Evolutionary conservation across 2,888 invertebrate genomes (phyloP).

Genomic region (Drosophila pegasa): DNA sequence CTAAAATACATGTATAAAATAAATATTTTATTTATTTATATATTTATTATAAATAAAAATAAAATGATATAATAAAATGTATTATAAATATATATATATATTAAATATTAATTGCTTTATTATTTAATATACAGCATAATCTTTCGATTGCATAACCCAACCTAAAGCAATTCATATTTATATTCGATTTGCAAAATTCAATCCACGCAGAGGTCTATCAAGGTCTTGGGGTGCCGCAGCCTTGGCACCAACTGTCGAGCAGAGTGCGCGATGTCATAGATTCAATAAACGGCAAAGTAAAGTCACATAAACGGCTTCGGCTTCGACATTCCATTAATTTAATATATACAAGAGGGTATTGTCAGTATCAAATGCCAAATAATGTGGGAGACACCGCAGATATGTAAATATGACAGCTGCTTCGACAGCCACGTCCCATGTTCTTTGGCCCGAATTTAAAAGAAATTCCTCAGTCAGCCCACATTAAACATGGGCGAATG

Average conservation of each 20-base stretch:
- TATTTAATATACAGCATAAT: neutral
- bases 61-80: too few relatives aligned
- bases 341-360: conserved; percentile 20
- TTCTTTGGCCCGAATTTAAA: conserved; percentile 28
- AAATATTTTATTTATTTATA: too few relatives aligned
- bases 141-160: neutral
- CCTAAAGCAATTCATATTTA: neutral
- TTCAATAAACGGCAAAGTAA: conserved; percentile 24
- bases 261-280: conserved; percentile 6
- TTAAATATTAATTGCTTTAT: too few relatives aligned
- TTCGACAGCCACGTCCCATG: conserved; percentile 15
- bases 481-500: conserved; percentile 26
- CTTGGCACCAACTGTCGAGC: neutral
- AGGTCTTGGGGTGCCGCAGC: conserved; percentile 1
- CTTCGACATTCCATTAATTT: conserved; percentile 32
- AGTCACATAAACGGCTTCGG: conserved; percentile 2
- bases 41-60: too few relatives aligned
- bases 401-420: conserved; percentile 54
- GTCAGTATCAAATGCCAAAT: conserved; percentile 25
- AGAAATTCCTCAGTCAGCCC: conserved; percentile 8
- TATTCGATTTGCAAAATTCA: neutral
- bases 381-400: conserved; percentile 20
- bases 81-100: too few relatives aligned
- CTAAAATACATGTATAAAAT: too few relatives aligned
- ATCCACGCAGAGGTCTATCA: neutral